Conservation (phyloP, 2,888 invertebrate genomes). For the Polylopha cassiicola region DNA sequence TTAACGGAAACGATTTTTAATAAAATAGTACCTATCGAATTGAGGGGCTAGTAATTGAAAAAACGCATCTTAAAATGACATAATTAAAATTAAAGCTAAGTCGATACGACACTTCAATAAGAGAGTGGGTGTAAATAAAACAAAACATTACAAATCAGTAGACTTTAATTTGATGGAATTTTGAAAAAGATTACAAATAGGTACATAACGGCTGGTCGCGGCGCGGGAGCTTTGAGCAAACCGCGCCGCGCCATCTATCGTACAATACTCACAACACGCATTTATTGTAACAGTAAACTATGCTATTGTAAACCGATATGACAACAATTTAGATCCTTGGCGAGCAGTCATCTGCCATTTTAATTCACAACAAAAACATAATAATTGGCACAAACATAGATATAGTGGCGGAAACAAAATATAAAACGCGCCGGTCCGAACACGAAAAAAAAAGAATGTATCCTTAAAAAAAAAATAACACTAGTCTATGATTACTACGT, state of each 20-base stretch:
- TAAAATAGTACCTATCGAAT: no score
- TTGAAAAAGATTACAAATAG: conserved; percentile 62
- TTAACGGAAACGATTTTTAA: no score
- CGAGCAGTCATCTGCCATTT: conserved; percentile 28
- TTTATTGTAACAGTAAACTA: conserved; percentile 39
- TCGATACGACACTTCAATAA: not conserved
- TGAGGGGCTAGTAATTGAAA: no score
- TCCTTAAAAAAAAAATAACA: conserved; percentile 51
- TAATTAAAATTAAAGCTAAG: not conserved
- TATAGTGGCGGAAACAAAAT: conserved; percentile 39
- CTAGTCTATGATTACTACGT: conserved; percentile 56
- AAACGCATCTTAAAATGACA: no score
- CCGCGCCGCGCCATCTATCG: conserved; percentile 44
- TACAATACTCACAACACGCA: conserved; percentile 58
- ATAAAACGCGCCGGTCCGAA: conserved; percentile 35
- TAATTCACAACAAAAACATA: conserved; percentile 24
- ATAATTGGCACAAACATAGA: conserved; percentile 45
- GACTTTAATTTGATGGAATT: conserved; percentile 65
- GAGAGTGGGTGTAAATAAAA: conserved; percentile 34
- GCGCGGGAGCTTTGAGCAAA: conserved; percentile 54
- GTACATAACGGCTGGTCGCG: conserved; percentile 54
- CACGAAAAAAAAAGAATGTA: conserved; percentile 52
- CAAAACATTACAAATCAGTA: conserved; percentile 50
- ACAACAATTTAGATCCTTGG: conserved; percentile 50
- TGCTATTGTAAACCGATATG: conserved; percentile 43